phyloP scores from a whole-genome alignment of 2,888 invertebrate species.

The Ormyrus labotus region DNA sequence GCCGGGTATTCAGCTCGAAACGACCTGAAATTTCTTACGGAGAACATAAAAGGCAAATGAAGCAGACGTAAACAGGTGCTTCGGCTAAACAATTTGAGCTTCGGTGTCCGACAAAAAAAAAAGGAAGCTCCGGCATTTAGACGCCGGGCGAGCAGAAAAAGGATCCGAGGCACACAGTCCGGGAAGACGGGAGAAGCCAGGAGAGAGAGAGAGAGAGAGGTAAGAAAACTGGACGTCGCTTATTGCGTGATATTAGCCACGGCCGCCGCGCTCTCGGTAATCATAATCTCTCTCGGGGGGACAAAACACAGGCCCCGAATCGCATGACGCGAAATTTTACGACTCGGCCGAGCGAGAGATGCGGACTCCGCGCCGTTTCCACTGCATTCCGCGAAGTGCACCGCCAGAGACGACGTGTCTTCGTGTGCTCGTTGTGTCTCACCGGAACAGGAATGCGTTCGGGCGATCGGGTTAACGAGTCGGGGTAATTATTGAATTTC shows the following conservation, averaged over 20 bases:
- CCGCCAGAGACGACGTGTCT: no score
- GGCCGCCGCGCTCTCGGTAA: constrained; percentile 66
- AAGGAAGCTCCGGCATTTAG: no score
- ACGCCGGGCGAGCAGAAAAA: background rate
- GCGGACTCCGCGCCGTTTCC: background rate
- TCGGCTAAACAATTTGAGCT: background rate
- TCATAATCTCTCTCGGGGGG: constrained; percentile 70
- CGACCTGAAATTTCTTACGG: background rate
- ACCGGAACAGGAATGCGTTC: no score
- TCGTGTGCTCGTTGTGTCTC: background rate
- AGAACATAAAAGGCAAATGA: background rate
- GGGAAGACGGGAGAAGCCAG: background rate
- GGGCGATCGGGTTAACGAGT: no score
- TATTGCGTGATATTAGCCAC: constrained; percentile 73
- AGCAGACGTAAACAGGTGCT: no score
- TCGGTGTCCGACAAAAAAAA: background rate
- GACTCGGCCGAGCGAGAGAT: constrained; percentile 60
- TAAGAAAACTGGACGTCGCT: constrained; percentile 58
- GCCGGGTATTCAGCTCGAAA: no score
- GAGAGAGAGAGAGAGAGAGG: background rate
- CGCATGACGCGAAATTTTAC: constrained; percentile 70
- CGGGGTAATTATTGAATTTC: no score
- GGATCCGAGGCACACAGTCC: background rate
- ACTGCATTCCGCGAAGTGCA: background rate
- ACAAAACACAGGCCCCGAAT: constrained; percentile 71